Base-by-base conservation (phyloP, 1,140 invertebrate genomes). In the Arion vulgaris region DNA sequence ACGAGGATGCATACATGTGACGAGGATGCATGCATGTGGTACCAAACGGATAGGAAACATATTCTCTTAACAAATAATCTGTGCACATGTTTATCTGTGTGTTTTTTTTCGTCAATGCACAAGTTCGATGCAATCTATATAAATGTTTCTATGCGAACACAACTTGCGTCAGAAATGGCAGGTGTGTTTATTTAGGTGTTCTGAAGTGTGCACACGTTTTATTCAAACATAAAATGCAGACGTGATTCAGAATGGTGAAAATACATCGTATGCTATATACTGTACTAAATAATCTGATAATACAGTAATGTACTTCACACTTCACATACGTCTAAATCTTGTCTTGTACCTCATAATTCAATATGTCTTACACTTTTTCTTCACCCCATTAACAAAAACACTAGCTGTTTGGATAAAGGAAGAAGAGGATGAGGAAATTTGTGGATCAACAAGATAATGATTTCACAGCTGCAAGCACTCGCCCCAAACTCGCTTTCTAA, bases 391-490 rank as follows among this genome's bases (percentile, higher is more conserved):
- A 53, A 32, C n/a, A 9, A 7, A 75, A 75, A 75, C 73, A 75
- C 45, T 34, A 19, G 1, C 73, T 75, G 73, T 75, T 75, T 75
- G 41, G 73, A 28, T 2, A 26, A 45, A 75, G 71, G 2, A 1
- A 53, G 73, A 49, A 9, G 49, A 75, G 23, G 73, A 75, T 32
- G 26, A 28, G 32, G 45, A 51, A n/a, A 51, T 15, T 75, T 75
- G 45, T 75, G 45, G 73, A 75, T 75, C 73, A 75, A 75, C 73
- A 75, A 26, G 13, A 9, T 28, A 45, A 75, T 75, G 73, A 75
- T 75, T 75, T 75, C 34, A 75, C 73, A 75, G 73, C 73, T 75
- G 73, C 73, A 32, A 51, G 73, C 73, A 45, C 45, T 45, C 45
- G 73, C 41, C 28, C 1, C 45, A 32, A 49, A 4, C 73, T 28